Percentiles rank a stretch among this genome's conserved stretches.
phyloP scores from a whole-genome alignment of 1,140 invertebrate species.

The Heliconius congener region DNA sequence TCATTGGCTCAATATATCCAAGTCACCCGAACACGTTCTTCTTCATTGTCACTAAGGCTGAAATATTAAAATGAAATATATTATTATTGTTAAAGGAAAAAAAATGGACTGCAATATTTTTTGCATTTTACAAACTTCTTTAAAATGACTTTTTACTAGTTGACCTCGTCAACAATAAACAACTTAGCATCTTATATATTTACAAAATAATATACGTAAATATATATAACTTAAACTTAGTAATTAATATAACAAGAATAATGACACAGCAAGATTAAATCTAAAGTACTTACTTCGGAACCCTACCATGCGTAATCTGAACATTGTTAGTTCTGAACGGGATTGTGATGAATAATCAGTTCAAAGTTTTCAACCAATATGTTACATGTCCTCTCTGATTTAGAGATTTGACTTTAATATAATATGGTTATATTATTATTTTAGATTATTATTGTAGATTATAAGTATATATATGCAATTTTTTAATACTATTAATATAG shows the following conservation, averaged over 20 bases:
- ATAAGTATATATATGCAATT: too few relatives aligned
- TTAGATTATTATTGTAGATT: too few relatives aligned
- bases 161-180: too few relatives aligned
- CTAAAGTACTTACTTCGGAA: slow-evolving; percentile 6
- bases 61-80: too few relatives aligned
- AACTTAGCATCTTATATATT: too few relatives aligned
- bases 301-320: not conserved
- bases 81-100: too few relatives aligned
- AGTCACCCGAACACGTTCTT: too few relatives aligned
- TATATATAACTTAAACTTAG: not conserved
- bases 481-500: not conserved
- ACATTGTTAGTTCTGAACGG: slow-evolving; percentile 13
- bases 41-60: too few relatives aligned
- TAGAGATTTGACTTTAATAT: not conserved
- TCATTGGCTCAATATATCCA: too few relatives aligned
- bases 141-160: too few relatives aligned
- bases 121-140: too few relatives aligned
- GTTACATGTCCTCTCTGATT: not conserved
- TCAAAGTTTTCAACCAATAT: slow-evolving; percentile 4
- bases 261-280: slow-evolving; percentile 5
- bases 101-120: too few relatives aligned
- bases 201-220: not conserved
- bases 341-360: slow-evolving; percentile 12
- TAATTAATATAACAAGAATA: not conserved
- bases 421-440: not conserved